A percentile compares a stretch with the other conserved stretches of the same genome.
phyloP scores from a whole-genome alignment of 2,888 invertebrate species.

The Nomada fucata region DNA sequence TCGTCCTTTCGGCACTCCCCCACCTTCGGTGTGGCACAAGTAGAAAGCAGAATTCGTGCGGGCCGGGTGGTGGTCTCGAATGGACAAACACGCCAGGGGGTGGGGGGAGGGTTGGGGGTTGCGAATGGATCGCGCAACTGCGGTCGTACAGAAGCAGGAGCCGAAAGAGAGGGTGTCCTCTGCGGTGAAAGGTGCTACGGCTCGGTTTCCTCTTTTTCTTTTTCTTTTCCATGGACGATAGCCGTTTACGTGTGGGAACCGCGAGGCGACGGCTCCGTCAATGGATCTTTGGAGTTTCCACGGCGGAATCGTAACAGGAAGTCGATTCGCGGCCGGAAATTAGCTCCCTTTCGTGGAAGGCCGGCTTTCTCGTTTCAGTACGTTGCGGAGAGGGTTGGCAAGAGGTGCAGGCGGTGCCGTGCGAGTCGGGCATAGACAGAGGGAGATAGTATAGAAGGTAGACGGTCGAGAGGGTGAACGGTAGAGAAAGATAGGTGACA shows the following conservation, averaged over 20 bases:
- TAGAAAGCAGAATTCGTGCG: conserved; percentile 84
- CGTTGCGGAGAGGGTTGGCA: conserved; percentile 48
- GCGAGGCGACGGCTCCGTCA: conserved; percentile 26
- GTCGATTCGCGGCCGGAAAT: conserved; percentile 71
- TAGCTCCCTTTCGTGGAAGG: conserved; percentile 58
- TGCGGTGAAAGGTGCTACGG: conserved; percentile 85
- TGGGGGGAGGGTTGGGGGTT: conserved; percentile 14
- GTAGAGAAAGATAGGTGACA: conserved; percentile 29
- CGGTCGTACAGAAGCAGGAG: conserved; percentile 58
- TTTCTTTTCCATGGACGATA: conserved; percentile 74
- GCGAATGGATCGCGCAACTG: conserved; percentile 83
- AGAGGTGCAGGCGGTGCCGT: conserved; percentile 46
- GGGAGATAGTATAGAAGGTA: not conserved
- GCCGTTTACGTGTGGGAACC: conserved; percentile 10
- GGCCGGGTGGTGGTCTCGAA: conserved; percentile 81
- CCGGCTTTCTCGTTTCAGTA: conserved; percentile 54
- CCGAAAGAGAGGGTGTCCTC: conserved; percentile 78
- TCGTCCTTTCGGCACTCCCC: conserved; percentile 75
- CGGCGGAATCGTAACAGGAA: conserved; percentile 59
- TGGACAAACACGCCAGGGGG: conserved; percentile 28
- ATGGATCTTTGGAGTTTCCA: conserved; percentile 38
- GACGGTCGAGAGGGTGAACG: conserved; percentile 16
- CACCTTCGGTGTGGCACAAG: conserved; percentile 77
- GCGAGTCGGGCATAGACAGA: conserved; percentile 14
- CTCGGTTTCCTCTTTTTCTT: conserved; percentile 16